Evolutionary conservation across 2,113 vertebrate species (phyloP).

Genomic region (rat (Rattus norvegicus)): DNA sequence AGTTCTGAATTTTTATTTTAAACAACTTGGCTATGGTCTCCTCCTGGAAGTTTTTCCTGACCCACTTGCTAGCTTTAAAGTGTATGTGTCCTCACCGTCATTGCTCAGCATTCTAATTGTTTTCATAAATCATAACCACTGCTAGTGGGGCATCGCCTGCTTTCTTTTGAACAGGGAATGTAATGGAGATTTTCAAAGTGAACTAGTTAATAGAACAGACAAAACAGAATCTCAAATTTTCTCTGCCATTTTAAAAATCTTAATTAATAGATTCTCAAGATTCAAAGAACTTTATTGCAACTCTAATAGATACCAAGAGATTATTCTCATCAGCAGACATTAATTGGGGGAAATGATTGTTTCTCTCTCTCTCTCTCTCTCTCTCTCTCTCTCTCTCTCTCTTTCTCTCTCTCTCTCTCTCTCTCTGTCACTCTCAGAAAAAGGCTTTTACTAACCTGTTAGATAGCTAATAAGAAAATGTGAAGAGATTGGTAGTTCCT

Average conservation of each 20-base stretch:
- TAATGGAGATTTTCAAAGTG: constrained; percentile 48
- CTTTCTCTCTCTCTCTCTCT: too few relatives aligned
- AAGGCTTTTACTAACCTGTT: constrained; percentile 76
- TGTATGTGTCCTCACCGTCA: constrained; percentile 2
- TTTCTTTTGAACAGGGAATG: not conserved
- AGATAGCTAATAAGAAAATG: constrained; percentile 77
- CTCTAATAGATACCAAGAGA: constrained; percentile 59
- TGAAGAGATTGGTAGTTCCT: constrained; percentile 77
- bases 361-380: not conserved
- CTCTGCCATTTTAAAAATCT: constrained; percentile 61
- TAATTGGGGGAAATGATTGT: constrained; percentile 71
- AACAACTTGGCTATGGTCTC: constrained; percentile 31
- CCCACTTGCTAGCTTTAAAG: constrained; percentile 22
- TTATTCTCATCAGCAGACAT: constrained; percentile 76
- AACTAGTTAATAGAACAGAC: constrained; percentile 55
- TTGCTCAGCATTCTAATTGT: constrained; percentile 5
- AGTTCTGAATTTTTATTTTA: constrained; percentile 54
- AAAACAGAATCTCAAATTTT: constrained; percentile 45
- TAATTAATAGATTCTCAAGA: constrained; percentile 53
- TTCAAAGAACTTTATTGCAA: constrained; percentile 67
- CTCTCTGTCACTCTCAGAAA: constrained; percentile 53
- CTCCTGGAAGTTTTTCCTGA: constrained; percentile 29
- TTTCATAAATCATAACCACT: not conserved
- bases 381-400: too few relatives aligned
- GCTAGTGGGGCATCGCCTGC: not conserved